Evolutionary conservation across 1,140 invertebrate genomes (phyloP), one percentile per base, ranked within the genome.

Genomic region (Ceratosolen fusciceps): DNA sequence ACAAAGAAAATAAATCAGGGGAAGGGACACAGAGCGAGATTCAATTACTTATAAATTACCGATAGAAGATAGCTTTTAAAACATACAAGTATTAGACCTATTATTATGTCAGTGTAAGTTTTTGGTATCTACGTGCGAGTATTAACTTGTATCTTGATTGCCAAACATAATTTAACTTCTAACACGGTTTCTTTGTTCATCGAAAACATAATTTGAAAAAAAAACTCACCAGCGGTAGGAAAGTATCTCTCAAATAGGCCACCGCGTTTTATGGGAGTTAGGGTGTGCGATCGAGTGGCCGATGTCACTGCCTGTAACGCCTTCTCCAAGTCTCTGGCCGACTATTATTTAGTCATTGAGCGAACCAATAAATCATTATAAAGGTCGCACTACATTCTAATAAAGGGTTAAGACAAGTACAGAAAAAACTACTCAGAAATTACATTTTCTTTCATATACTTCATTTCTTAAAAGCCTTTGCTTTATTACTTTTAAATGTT

Each of bases 191-290:
- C 14, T 31, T 49, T 77, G 49, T 65, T 60, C 24, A 85, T 85
- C 85, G 85, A 87, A 86, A 88, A 89, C 84, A 88, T 85, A 88
- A 89, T 87, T 85, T 88, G 86, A 88, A 83, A 58, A n/a, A 83
- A 85, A 86, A 87, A 91, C 92, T 92, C 92, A 96, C 95, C 95
- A 93, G 95, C 92, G 85, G 94, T 94, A 83, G 93, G 93, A 91
- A 93, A 95, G 91, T 95, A 96, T 92, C 93, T 93, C 88, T 93
- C 92, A 90, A 94, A 93, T 87, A 92, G 91, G 88, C 94, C 94
- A 86, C 91, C 91, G 88, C 95, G 92, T 92, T 94, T 95, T 87
- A 96, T 91, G 75, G 94, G 92, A 83, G 92, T 92, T 88, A 95
- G 93, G 84, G 93, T 92, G 90, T 95, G 93, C 83, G 93, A 93